A percentile compares a stretch with the other conserved stretches of the same genome.
These are phyloP conservation scores for Erebia palarica DNA, from an alignment of 2,888 invertebrate genomes.

Conservation along the genomic window DNA sequence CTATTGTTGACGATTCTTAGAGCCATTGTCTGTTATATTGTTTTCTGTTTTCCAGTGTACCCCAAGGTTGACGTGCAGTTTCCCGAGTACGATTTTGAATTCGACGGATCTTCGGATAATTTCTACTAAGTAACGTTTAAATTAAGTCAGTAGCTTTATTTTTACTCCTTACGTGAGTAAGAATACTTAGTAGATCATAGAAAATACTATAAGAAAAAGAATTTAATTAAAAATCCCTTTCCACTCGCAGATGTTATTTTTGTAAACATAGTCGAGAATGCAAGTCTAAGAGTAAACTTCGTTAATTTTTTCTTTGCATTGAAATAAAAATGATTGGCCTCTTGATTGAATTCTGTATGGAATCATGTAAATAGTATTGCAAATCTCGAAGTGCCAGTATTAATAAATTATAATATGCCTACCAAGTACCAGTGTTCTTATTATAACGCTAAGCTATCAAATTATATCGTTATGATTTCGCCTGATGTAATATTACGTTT, in stretches of 20 bases:
- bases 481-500: neutral
- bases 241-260: no score
- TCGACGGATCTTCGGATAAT: conserved; percentile 52
- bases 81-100: conserved; percentile 66
- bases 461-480: neutral
- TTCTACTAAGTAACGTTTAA: conserved; percentile 37
- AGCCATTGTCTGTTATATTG: conserved; percentile 38
- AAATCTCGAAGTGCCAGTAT: conserved; percentile 1
- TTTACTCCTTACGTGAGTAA: neutral
- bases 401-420: neutral
- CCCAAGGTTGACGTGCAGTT: conserved; percentile 58
- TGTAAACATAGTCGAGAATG: no score
- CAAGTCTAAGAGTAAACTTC: neutral
- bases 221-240: no score
- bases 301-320: neutral
- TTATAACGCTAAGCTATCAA: neutral
- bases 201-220: no score
- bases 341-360: neutral
- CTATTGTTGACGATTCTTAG: conserved; percentile 39
- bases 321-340: neutral
- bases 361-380: neutral
- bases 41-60: conserved; percentile 60
- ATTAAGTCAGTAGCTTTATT: neutral
- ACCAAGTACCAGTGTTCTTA: neutral
- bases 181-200: no score